Evolutionary conservation across 2,113 vertebrate genomes (phyloP).

Genomic region (Amazona guildingii): DNA sequence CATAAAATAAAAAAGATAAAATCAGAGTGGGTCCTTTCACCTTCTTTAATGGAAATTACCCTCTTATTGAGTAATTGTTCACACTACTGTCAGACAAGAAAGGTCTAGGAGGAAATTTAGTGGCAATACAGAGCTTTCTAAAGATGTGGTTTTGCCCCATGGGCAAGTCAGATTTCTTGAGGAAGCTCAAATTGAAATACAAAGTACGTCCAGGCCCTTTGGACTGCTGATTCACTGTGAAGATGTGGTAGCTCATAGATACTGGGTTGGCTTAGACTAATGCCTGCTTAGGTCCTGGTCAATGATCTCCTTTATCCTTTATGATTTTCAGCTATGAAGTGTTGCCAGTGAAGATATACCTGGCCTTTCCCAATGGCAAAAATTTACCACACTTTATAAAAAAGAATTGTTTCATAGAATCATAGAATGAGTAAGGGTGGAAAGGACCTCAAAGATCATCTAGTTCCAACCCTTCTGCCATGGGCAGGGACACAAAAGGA

Average conservation of each 20-base stretch:
- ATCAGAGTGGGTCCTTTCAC: neutral
- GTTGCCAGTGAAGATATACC: neutral
- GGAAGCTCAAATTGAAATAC: neutral
- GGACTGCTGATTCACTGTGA: neutral
- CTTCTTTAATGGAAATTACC: neutral
- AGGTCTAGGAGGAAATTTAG: neutral
- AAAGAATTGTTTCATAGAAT: neutral
- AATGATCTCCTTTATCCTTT: neutral
- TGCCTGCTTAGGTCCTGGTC: neutral
- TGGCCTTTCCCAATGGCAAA: neutral
- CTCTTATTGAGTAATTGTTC: neutral
- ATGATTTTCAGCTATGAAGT: neutral
- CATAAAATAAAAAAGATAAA: neutral
- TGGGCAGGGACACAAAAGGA: neutral
- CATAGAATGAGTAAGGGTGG: neutral
- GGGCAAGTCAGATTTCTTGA: neutral
- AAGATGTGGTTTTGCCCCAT: neutral
- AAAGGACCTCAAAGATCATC: neutral
- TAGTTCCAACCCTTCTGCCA: neutral
- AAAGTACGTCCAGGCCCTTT: fast-evolving
- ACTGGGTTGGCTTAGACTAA: neutral
- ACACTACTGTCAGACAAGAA: neutral
- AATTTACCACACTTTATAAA: neutral
- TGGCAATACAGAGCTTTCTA: neutral
- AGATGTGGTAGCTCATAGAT: neutral